Base-by-base conservation (phyloP, 2,888 invertebrate genomes). In the Dryocosmus kuriphilus region DNA sequence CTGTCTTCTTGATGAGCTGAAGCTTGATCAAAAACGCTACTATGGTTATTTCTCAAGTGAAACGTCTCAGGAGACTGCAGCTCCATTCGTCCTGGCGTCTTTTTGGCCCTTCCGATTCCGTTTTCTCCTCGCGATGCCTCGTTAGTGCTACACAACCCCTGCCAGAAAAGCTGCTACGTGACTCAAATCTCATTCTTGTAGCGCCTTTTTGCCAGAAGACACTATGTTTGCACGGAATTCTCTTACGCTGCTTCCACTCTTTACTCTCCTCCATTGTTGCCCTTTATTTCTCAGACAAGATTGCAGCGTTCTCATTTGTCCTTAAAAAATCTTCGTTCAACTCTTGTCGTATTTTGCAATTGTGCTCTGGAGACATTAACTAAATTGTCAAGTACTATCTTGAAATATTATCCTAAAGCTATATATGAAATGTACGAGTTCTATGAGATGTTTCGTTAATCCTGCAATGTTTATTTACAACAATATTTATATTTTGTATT, bases 101-200 rank as follows among this genome's bases (percentile, higher is more conserved):
- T 80, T 81, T 76, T 75, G 75, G 80, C 81, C 81, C 78, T 81
- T 83, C 79, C 82, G 84, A 85, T 85, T 84, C 81, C 79, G 84
- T 81, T 84, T 83, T 77, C 81, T 79, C 38, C 79, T 81, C 78
- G 80, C 80, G 82, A 78, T 78, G 83, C 81, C 86, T 87, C 87
- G 86, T 86, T 86, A 87, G 85, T 83, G 85, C 85, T 84, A 86
- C 86, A 83, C 85, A 84, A 85, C 81, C 84, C 83, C 84, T 82
- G 81, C 83, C 78, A 81, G 77, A 82, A 86, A 86, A 86, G 88
- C 81, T 77, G 74, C 83, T 89, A 90, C 90, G 90, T 90, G 90
- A 90, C 90, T 89, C 84, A 89, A 89, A 90, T 90, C 88, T 87
- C 84, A 88, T 89, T 89, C 83, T 73, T 75, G 51, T 78, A 62